A percentile compares a stretch with the other conserved stretches of the same genome.
phyloP scores from a whole-genome alignment of 2,797 vertebrate species.

The Hoplostethus atlanticus region DNA sequence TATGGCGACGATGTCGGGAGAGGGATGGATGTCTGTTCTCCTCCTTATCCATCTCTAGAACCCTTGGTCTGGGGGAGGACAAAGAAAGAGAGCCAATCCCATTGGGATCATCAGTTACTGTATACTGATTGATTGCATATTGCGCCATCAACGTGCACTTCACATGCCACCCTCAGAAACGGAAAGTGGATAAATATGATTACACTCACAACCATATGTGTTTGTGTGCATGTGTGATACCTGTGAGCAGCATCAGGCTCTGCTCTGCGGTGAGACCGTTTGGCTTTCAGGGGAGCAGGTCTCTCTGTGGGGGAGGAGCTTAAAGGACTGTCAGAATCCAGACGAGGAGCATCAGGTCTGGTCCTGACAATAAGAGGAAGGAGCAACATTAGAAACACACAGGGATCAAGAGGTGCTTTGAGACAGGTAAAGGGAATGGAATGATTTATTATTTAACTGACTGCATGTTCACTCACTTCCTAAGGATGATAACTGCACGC shows the following conservation, averaged over 20 bases:
- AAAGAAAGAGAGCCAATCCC: neutral
- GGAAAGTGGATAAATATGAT: neutral
- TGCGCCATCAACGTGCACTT: neutral
- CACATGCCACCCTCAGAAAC: neutral
- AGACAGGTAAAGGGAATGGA: neutral
- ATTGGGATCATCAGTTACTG: slow-evolving; percentile 1
- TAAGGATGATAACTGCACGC: slow-evolving; percentile 97
- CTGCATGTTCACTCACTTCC: slow-evolving; percentile 89
- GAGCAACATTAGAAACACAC: neutral
- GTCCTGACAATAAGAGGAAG: slow-evolving; percentile 86
- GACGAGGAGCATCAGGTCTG: slow-evolving; percentile 93
- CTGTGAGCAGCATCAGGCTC: slow-evolving; percentile 97
- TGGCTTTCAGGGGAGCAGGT: slow-evolving; percentile 90
- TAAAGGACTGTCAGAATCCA: slow-evolving; percentile 88
- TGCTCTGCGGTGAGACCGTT: slow-evolving; percentile 95
- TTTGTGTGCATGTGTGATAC: slow-evolving; percentile 69
- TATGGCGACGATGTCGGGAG: slow-evolving; percentile 83
- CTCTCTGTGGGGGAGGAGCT: slow-evolving; percentile 85
- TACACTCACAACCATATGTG: neutral
- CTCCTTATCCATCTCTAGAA: slow-evolving; percentile 99
- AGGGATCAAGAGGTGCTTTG: neutral
- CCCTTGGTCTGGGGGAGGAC: slow-evolving; percentile 87
- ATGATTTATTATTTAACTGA: neutral
- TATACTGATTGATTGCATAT: too few relatives aligned
- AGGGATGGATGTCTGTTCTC: slow-evolving; percentile 91